Conservation (phyloP, 2,888 invertebrate genomes). For the Sycophila texana region DNA sequence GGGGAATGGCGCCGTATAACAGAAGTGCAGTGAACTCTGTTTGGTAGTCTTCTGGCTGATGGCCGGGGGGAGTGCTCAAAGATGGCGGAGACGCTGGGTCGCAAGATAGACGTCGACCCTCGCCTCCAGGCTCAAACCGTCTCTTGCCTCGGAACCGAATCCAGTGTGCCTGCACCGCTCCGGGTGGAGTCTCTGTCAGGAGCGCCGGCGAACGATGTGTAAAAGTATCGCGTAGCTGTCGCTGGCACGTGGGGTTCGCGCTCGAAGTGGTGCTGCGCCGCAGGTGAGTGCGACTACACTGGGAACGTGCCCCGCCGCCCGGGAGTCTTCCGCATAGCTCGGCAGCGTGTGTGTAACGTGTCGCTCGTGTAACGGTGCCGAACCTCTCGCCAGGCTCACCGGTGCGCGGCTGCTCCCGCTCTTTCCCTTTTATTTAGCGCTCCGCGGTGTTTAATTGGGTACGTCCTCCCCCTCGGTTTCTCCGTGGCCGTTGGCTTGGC, state of each 20-base stretch:
- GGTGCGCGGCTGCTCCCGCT: too few species aligned
- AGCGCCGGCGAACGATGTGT: background rate
- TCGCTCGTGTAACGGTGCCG: too few species aligned
- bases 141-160: background rate
- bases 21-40: constrained; percentile 33
- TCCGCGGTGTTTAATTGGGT: too few species aligned
- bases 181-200: background rate
- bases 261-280: constrained; percentile 16
- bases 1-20: constrained; percentile 26
- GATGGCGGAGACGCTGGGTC: constrained; percentile 52
- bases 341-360: too few species aligned
- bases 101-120: constrained; percentile 22
- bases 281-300: constrained; percentile 14
- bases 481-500: too few species aligned
- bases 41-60: constrained; percentile 44
- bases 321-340: too few species aligned
- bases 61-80: constrained; percentile 31
- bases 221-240: background rate
- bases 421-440: too few species aligned
- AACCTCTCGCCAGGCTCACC: too few species aligned
- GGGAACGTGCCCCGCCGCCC: too few species aligned
- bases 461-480: too few species aligned
- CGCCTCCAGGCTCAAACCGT: background rate
- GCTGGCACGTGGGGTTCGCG: background rate
- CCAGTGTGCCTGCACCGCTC: background rate